These are phyloP conservation scores for Diadema setosum DNA, from an alignment of 35 echinoderm and acorn worm genomes.

Conservation along the genomic window DNA sequence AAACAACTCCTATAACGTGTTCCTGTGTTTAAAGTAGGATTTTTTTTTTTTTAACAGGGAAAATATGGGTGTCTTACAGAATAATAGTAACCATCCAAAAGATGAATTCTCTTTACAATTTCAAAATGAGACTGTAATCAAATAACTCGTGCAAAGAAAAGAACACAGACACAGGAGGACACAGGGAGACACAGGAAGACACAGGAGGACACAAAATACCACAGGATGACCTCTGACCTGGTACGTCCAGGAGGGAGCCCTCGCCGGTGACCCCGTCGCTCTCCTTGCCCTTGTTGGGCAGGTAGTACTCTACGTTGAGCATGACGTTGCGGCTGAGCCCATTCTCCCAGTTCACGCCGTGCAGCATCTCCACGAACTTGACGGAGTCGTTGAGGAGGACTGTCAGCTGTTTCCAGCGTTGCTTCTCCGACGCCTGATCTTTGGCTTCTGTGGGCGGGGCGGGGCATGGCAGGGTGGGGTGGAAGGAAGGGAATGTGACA, in stretches of 20 bases:
- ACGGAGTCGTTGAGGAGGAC: slow-evolving; percentile 80
- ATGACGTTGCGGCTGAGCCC: slow-evolving; percentile 58
- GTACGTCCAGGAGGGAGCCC: slow-evolving; percentile 81
- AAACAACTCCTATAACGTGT: too few species aligned
- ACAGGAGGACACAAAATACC: too few species aligned
- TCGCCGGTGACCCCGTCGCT: slow-evolving; percentile 93
- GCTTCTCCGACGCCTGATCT: slow-evolving; percentile 67
- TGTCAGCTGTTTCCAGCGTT: slow-evolving; percentile 95
- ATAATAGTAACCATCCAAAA: too few species aligned
- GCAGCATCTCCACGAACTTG: slow-evolving; percentile 93
- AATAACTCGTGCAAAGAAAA: too few species aligned
- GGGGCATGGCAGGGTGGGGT: not conserved
- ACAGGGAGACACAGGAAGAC: too few species aligned
- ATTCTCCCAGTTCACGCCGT: slow-evolving; percentile 85
- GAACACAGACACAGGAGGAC: too few species aligned
- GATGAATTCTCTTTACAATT: too few species aligned
- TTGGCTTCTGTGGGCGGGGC: slow-evolving; percentile 79
- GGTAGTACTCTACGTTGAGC: slow-evolving; percentile 65
- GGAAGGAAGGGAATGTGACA: not conserved
- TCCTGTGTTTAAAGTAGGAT: too few species aligned
- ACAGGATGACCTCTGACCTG: too few species aligned
- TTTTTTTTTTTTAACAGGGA: too few species aligned
- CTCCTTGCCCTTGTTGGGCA: slow-evolving; percentile 63
- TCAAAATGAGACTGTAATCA: too few species aligned
- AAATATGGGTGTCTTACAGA: too few species aligned